Evolutionary conservation across 2,888 invertebrate species (phyloP), one percentile per base, ranked within the genome.

Genomic region (Corythucha ciliata): DNA sequence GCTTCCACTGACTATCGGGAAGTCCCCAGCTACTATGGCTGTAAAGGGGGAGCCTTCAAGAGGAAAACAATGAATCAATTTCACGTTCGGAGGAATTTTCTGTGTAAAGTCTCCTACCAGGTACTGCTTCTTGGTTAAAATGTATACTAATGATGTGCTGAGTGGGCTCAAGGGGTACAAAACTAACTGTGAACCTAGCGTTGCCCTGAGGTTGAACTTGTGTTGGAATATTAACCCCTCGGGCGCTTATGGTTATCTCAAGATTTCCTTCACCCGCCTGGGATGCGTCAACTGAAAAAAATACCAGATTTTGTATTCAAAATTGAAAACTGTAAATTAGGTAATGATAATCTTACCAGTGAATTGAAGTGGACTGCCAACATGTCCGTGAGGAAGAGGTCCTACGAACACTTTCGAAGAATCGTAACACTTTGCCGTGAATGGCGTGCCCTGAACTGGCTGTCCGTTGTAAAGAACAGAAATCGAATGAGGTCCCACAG

Each of bases 231-330:
- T 94, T 90, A 57, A 89, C 77, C 48, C 93, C 90, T 67, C 88
- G 78, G 36, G 92, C 89, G 56, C 90, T 89, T 61, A 98, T 93
- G 41, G 93, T 92, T 60, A 97, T 96, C 72, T 97, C 96, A 59
- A 97, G 73, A 69, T 91, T 91, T 47, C 97, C 97, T 72, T 96
- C 96, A 8, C 97, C 97, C 40, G 96, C 93, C 68, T 91, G 85
- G 57, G 89, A 89, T 3, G 94, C 94, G 68, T 97, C 94, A 46
- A 96, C 93, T 75, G 64, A 32, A 63, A 64, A 54, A 44, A 53
- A 50, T 53, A 22, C 8, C 14, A 41, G 41, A 41, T 10, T 37
- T 12, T 12, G 12, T 37, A 37, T 37, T 8, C 8, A 37, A 10
- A 37, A 37, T 14, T 12, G 14, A 10, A 29, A 29, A 29, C 10